Evolutionary conservation across 2,797 vertebrate species (phyloP).

Genomic region (Labroides dimidiatus): DNA sequence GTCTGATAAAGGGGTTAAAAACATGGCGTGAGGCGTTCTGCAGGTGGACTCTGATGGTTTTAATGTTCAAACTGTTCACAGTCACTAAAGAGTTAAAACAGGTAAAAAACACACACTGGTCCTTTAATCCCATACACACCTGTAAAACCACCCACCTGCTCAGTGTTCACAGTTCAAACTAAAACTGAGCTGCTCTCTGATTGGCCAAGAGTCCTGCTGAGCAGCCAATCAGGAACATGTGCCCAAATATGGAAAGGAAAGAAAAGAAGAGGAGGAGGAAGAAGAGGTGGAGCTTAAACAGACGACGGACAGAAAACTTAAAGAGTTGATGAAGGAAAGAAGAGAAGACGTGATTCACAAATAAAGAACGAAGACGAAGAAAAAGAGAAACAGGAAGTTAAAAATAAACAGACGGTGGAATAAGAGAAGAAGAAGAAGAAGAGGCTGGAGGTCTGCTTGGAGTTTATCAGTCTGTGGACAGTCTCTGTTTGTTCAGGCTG

Average conservation of each 20-base stretch:
- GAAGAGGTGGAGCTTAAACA: neutral
- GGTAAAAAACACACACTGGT: constrained; percentile 32
- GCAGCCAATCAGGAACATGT: constrained; percentile 42
- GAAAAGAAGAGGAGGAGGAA: neutral
- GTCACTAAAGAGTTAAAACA: constrained; percentile 28
- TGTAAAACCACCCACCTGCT: constrained; percentile 25
- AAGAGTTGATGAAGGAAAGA: constrained; percentile 5
- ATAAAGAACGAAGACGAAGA: too few relatives aligned
- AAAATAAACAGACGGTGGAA: neutral
- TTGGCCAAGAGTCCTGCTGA: constrained; percentile 54
- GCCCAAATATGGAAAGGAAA: constrained; percentile 30
- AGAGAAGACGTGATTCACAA: neutral
- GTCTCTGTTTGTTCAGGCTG: constrained; percentile 39
- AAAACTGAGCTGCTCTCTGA: constrained; percentile 52
- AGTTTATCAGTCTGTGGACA: constrained; percentile 10
- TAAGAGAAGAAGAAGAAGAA: neutral
- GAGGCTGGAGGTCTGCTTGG: constrained; percentile 24
- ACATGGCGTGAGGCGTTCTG: neutral
- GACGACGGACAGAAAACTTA: neutral
- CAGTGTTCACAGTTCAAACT: constrained; percentile 49
- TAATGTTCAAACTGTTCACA: constrained; percentile 48
- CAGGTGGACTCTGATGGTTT: constrained; percentile 31
- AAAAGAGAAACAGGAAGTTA: too few relatives aligned
- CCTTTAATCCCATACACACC: constrained; percentile 9
- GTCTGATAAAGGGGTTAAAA: too few relatives aligned